phyloP scores from a whole-genome alignment of 2,888 invertebrate species.

The Yponomeuta sedellus region DNA sequence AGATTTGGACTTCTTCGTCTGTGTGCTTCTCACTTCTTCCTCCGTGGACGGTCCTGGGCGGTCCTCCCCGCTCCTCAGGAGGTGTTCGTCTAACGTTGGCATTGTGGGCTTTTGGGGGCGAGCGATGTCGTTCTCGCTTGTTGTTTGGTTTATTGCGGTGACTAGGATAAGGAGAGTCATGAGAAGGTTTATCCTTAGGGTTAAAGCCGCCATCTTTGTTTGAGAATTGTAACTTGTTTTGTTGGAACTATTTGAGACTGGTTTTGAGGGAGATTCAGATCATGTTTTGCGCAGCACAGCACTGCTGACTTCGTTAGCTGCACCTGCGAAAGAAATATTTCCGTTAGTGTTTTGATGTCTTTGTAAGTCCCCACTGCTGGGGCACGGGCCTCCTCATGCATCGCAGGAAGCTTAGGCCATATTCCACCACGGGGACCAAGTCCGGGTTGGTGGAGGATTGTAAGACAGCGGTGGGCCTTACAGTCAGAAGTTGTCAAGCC shows the following conservation, averaged over 20 bases:
- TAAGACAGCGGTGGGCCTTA: too few relatives aligned
- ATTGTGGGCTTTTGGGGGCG: slow-evolving; percentile 3
- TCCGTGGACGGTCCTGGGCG: background rate
- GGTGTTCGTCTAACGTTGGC: background rate
- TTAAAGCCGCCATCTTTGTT: slow-evolving; percentile 24
- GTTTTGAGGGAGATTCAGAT: background rate
- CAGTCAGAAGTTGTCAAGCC: too few relatives aligned
- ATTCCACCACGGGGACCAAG: too few relatives aligned
- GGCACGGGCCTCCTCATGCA: too few relatives aligned
- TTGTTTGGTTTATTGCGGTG: slow-evolving; percentile 18
- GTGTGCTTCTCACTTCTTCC: background rate
- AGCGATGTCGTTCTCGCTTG: slow-evolving; percentile 18
- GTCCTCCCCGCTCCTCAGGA: slow-evolving; percentile 13
- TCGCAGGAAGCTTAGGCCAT: too few relatives aligned
- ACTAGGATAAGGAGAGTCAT: slow-evolving; percentile 22
- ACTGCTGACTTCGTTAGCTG: too few relatives aligned
- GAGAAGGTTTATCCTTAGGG: slow-evolving; percentile 22
- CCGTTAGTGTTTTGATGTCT: background rate
- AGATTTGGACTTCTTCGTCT: background rate
- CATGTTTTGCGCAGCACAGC: background rate
- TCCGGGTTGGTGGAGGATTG: too few relatives aligned
- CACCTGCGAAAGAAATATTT: background rate
- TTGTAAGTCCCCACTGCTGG: too few relatives aligned
- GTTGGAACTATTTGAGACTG: background rate
- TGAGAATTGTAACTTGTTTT: background rate